Conservation (phyloP, 1,140 invertebrate genomes). For the Saxidomus purpurata region DNA sequence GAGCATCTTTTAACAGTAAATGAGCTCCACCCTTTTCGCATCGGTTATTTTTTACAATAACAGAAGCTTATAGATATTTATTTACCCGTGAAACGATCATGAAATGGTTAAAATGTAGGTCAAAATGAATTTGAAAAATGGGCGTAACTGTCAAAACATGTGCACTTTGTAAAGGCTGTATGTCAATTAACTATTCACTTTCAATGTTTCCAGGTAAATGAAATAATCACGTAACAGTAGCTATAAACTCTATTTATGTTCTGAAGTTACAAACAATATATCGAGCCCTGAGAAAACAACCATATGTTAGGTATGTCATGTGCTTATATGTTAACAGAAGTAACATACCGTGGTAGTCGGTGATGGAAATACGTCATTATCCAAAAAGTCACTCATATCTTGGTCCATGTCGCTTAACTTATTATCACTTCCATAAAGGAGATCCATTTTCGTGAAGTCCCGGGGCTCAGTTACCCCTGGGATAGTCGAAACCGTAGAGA, state of each 20-base stretch:
- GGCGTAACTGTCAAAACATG: constrained; percentile 34
- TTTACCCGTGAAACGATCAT: constrained; percentile 7
- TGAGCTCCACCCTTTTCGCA: not conserved
- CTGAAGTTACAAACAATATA: not conserved
- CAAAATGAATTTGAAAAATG: constrained; percentile 2
- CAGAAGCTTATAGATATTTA: not conserved
- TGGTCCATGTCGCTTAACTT: constrained; percentile 82
- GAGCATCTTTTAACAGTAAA: no score
- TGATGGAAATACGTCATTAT: constrained; percentile 79
- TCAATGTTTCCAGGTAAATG: not conserved
- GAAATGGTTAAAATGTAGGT: not conserved
- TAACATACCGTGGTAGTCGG: constrained; percentile 71
- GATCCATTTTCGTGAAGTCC: constrained; percentile 83
- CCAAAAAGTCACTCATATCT: constrained; percentile 79
- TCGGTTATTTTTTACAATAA: not conserved
- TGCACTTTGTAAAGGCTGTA: not conserved
- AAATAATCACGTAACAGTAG: not conserved
- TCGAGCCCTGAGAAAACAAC: not conserved
- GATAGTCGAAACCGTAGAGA: constrained; percentile 75
- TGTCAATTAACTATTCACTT: not conserved
- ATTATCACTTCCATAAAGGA: constrained; percentile 82
- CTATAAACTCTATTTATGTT: not conserved
- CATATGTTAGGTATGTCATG: constrained; percentile 58
- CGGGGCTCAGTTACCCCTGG: constrained; percentile 77
- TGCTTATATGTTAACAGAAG: not conserved